Evolutionary conservation across 2,888 invertebrate genomes (phyloP), one percentile per base, ranked within the genome.

Genomic region (Lottia gigantea): DNA sequence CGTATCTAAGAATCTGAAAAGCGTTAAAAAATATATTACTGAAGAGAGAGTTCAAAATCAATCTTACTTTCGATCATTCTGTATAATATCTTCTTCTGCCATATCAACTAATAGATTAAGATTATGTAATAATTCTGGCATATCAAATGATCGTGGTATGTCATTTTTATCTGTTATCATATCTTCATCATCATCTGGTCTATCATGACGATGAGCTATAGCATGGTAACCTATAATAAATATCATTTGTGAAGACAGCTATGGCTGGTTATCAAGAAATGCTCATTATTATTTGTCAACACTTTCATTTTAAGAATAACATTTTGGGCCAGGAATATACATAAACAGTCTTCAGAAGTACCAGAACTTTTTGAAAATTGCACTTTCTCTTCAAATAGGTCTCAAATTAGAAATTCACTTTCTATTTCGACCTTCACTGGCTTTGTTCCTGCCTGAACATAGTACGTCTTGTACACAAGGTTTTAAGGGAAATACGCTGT

Each of bases 61-160:
- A 31, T 63, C 83, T 49, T 78, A 85, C 85, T 83, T 86, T 70
- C 85, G 81, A 71, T 87, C 85, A 76, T 87, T 88, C 26, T 82
- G 92, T 70, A 98, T 94, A 68, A 99, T 98, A 78, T 97, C 95
- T 90, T 97, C 96, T 89, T 98, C 98, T 74, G 96, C 95, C 90
- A 95, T 93, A 77, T 96, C 95, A 0, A 98, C 94, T 78, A 98
- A 91, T 16, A 98, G 90, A 86, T 95, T 93, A 61, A 99, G 90
- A 90, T 99, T 99, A 86, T 98, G 96, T 76, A 93, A 92, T 3
- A 99, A 91, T 88, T 98, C 97, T 0, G 98, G 97, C 76, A 98
- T 86, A 73, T 91, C 90, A 84, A 92, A 92, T 15, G 85, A 85
- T 55, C 80, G 77, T 64, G 75, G 77, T 47, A 70, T 68, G 68